Evolutionary conservation across 2,113 vertebrate genomes (phyloP), one percentile per base, ranked within the genome.

Genomic region (Gymnorhina tibicen): DNA sequence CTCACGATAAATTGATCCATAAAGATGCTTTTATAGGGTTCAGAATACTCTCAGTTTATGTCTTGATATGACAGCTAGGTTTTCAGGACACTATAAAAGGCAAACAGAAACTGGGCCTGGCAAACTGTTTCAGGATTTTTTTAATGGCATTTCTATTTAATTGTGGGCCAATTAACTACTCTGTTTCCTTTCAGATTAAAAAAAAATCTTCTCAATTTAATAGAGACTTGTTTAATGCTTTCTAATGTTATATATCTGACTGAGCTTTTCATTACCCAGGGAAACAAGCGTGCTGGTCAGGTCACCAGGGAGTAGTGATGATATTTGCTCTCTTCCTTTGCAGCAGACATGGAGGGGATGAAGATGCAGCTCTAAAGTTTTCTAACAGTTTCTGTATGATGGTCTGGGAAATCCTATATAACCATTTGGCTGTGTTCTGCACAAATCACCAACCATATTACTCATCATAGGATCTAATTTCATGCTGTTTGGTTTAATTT

Each of bases 181-280:
- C 74, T 12, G 95, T 93, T 96, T 96, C 93, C 89, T 87, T 97
- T 91, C 84, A 62, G 91, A 97, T 94, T 35, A 91, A 92, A 96
- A 96, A 87, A 87, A 68, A 69, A 58, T 74, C 53, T 64, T 74
- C 77, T 74, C 66, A 96, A 96, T 93, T 94, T 87, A 97, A 95
- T 95, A 94, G 86, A 89, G 79, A 88, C 66, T 81, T 93, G 87
- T 95, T 96, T 97, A 95, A 93, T 96, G 95, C 92, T 95, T 93
- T 85, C 83, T 97, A 95, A 95, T 94, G 66, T 77, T 93, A 68
- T 93, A 44, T 88, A 91, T 87, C 79, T 96, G 93, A 89, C 91
- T 85, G 77, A 91, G 89, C 97, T 95, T 97, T 97, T 97, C 95
- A 97, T 97, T 97, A 95, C 47, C 22, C 52, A 50, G 87, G 80